Evolutionary conservation across 2,113 vertebrate species (phyloP).

Genomic region (Siniperca knerii): DNA sequence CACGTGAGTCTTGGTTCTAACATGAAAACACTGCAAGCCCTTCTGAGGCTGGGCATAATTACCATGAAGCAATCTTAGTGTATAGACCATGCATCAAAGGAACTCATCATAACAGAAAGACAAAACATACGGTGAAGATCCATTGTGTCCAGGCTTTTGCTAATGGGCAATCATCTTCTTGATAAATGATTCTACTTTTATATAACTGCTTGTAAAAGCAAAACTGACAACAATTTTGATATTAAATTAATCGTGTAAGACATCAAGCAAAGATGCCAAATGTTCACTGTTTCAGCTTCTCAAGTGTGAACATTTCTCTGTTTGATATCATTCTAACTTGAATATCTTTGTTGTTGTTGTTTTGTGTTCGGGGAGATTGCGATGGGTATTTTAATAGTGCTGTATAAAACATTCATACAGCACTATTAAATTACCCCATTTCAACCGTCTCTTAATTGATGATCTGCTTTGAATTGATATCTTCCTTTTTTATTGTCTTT

Average conservation of each 20-base stretch:
- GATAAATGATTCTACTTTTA: neutral
- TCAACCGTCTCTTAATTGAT: neutral
- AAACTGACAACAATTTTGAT: neutral
- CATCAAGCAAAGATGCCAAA: neutral
- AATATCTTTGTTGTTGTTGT: neutral
- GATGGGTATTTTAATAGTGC: too few species aligned
- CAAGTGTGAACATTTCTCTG: neutral
- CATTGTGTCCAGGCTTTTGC: neutral
- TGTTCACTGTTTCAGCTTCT: neutral
- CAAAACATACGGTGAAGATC: neutral
- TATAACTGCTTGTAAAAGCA: neutral
- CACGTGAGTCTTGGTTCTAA: neutral
- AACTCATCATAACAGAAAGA: neutral
- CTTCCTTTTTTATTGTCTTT: neutral
- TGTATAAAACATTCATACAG: too few species aligned
- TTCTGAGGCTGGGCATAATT: neutral
- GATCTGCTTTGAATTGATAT: neutral
- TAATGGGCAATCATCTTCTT: neutral
- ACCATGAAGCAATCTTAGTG: neutral
- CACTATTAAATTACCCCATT: neutral
- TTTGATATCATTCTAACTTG: neutral
- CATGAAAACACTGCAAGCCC: neutral
- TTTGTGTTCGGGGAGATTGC: too few species aligned
- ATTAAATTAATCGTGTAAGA: neutral
- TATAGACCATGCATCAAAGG: constrained; percentile 6